phyloP scores from a whole-genome alignment of 2,888 invertebrate genomes.

The Gortyna flavago region DNA sequence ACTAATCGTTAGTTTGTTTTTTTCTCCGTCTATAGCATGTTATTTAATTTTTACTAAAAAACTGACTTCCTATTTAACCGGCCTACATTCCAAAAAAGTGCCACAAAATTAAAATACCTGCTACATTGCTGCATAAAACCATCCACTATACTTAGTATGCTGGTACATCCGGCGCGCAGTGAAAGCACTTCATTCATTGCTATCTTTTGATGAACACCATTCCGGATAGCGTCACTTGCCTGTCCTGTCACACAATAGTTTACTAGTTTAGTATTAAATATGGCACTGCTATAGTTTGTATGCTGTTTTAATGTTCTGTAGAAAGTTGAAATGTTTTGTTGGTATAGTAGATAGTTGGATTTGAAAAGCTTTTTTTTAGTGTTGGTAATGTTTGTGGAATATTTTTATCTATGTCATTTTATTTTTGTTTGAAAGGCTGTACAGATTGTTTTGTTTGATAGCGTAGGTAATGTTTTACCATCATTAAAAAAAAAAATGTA shows the following conservation, averaged over 20 bases:
- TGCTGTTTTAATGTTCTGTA: constrained; percentile 15
- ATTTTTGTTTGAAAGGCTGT: background rate
- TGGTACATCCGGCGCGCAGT: constrained; percentile 41
- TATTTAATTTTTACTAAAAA: too few relatives aligned
- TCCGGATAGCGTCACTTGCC: constrained; percentile 41
- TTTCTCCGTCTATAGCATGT: too few relatives aligned
- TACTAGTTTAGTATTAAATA: constrained; percentile 49
- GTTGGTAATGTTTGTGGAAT: background rate
- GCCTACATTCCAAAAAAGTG: background rate
- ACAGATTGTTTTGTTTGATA: background rate
- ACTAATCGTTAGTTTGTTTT: background rate
- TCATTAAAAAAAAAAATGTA: too few relatives aligned
- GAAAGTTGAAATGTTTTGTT: constrained; percentile 9
- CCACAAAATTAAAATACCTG: background rate
- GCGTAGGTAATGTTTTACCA: background rate
- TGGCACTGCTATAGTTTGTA: constrained; percentile 17
- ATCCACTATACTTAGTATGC: constrained; percentile 30
- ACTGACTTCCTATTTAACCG: background rate
- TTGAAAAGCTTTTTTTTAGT: background rate
- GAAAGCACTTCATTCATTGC: constrained; percentile 61
- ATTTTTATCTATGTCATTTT: background rate
- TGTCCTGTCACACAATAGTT: constrained; percentile 61
- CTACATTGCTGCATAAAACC: constrained; percentile 19
- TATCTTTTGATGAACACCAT: constrained; percentile 60
- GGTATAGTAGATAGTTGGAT: background rate